Percentiles rank a stretch among this genome's conserved stretches.
phyloP scores from a whole-genome alignment of 2,888 invertebrate species.

The Drosophila nr. medialis region DNA sequence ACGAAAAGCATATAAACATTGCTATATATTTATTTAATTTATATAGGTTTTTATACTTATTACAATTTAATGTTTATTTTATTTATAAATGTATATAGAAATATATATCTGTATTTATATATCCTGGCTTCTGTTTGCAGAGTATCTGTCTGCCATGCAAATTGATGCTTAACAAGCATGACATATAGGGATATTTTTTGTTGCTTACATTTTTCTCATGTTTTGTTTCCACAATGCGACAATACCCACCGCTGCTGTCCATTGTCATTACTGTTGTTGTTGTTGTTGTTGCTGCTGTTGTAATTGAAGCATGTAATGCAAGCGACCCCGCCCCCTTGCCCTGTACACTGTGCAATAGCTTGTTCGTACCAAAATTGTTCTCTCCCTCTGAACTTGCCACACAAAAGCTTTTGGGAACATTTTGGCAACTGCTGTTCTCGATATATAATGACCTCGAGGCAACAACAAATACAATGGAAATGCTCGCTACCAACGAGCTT shows the following conservation, averaged over 20 bases:
- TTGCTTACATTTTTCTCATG: slow-evolving; percentile 11
- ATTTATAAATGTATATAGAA: background rate
- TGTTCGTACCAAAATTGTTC: slow-evolving; percentile 8
- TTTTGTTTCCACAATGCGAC: slow-evolving; percentile 61
- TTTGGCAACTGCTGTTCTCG: slow-evolving; percentile 80
- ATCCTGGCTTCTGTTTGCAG: background rate
- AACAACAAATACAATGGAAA: slow-evolving; percentile 56
- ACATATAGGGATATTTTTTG: slow-evolving; percentile 23
- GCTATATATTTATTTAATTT: background rate
- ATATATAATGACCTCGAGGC: slow-evolving; percentile 81
- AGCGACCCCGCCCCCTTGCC: slow-evolving; percentile 37
- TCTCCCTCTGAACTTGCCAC: slow-evolving; percentile 59
- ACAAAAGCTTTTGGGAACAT: slow-evolving; percentile 79
- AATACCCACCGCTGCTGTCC: slow-evolving; percentile 64
- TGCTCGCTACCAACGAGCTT: slow-evolving; percentile 54
- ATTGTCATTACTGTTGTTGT: slow-evolving; percentile 53
- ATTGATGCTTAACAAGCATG: slow-evolving; percentile 2
- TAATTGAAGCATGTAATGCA: slow-evolving; percentile 80
- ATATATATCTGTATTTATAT: background rate
- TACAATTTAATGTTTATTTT: slow-evolving; percentile 11
- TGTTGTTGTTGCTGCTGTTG: slow-evolving; percentile 45
- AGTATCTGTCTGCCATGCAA: slow-evolving; percentile 14
- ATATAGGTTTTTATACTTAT: slow-evolving; percentile 7
- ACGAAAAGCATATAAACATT: background rate
- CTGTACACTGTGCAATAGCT: background rate